phyloP scores from a whole-genome alignment of 2,797 vertebrate genomes.

The Hypotaenidia philippensis region DNA sequence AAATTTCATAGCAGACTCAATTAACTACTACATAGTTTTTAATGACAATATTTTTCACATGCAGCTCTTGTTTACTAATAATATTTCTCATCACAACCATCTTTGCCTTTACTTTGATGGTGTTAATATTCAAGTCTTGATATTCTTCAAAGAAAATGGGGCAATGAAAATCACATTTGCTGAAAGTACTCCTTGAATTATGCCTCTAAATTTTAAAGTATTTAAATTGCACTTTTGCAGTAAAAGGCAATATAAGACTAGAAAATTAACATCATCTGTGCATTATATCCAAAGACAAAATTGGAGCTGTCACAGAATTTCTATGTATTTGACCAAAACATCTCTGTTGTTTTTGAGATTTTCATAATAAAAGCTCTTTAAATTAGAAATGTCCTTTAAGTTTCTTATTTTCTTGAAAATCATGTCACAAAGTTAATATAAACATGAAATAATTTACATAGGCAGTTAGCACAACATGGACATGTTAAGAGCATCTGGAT shows the following conservation, averaged over 20 bases:
- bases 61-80: conserved; percentile 83
- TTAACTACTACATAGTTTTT: conserved; percentile 85
- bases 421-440: conserved; percentile 62
- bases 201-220: conserved; percentile 62
- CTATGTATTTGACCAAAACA: conserved; percentile 40
- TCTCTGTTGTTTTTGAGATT: conserved; percentile 39
- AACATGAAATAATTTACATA: conserved; percentile 60
- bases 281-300: conserved; percentile 9
- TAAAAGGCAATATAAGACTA: conserved; percentile 50
- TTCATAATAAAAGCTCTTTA: conserved; percentile 46
- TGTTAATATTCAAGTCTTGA: conserved; percentile 77
- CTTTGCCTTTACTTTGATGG: conserved; percentile 68
- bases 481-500: conserved; percentile 61
- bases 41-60: conserved; percentile 83
- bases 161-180: conserved; percentile 74
- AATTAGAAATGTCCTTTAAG: conserved; percentile 43
- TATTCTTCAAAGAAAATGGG: conserved; percentile 74
- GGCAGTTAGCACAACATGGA: conserved; percentile 61
- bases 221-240: conserved; percentile 62
- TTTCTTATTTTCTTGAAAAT: conserved; percentile 64
- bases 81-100: conserved; percentile 75
- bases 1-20: conserved; percentile 86
- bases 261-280: conserved; percentile 7
- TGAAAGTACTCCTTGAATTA: conserved; percentile 71
- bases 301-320: conserved; percentile 22